Evolutionary conservation across 1,140 invertebrate genomes (phyloP), one percentile per base, ranked within the genome.

Genomic region (Melanaphis sacchari): DNA sequence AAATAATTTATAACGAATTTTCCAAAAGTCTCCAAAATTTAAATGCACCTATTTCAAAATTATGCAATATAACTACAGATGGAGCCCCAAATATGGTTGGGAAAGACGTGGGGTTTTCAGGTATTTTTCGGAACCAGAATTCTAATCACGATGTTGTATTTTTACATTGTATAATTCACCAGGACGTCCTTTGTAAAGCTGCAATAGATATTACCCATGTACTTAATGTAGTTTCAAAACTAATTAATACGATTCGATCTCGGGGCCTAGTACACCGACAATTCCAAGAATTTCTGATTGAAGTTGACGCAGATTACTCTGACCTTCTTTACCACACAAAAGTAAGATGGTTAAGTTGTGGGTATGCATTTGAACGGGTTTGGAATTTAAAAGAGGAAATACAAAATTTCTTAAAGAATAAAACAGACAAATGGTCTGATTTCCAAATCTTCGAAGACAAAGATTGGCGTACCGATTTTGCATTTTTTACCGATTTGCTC

Each of bases 1-100:
- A 90, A 94, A 94, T 95, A 94, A 94, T 95, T 93, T 95, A 94
- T 85, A 84, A 93, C 81, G 93, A 91, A 94, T 93, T 95, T 89
- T 89, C 87, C 43, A 31, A 88, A 36, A n/a, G 87, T 89, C 87
- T 89, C 11, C n/a, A 89, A 89, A 89, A 89, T 89, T 89, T 89
- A 89, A 89, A 89, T 89, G 87, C 46, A 46, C 46, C 87, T 89
- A 89, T 52, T 52, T 89, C 87, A 89, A 89, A 52, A 89, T 89
- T 89, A 89, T 89, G 87, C n/a, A 89, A 89, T 54, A 89, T 89
- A 89, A 89, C 46, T 89, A 89, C 87, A 89, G 87, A 88, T 88
- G 40, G 40, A 41, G 40, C 40, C 84, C 84, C 84, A 46, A 87
- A n/a, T 46, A 88, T 88, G 41, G 85, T 88, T 38, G 31, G 85